Evolutionary conservation across 2,888 invertebrate species (phyloP).

Genomic region (Zootermopsis nevadensis): DNA sequence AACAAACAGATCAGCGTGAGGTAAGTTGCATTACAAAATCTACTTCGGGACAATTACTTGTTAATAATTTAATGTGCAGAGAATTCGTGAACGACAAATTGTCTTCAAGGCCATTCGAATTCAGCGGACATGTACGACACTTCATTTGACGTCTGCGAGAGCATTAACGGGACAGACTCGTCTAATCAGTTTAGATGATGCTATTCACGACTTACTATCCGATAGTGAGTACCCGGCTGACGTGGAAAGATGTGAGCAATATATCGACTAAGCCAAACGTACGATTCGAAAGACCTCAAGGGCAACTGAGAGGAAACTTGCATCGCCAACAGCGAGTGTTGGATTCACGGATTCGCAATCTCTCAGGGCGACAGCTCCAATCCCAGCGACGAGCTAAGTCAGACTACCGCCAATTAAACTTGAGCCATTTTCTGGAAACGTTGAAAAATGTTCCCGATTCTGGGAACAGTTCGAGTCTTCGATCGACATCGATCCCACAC

Average conservation of each 20-base stretch:
- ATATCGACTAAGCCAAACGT: not conserved
- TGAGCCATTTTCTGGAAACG: not conserved
- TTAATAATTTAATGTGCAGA: too few relatives aligned
- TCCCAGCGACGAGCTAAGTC: not conserved
- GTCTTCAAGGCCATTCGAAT: too few relatives aligned
- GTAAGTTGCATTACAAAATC: too few relatives aligned
- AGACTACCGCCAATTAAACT: not conserved
- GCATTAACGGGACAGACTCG: too few relatives aligned
- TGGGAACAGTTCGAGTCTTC: not conserved
- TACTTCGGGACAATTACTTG: too few relatives aligned
- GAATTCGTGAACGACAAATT: too few relatives aligned
- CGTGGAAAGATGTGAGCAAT: not conserved
- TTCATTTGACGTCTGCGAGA: too few relatives aligned
- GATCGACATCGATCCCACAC: not conserved
- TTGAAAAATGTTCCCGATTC: not conserved
- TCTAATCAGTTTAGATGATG: not conserved
- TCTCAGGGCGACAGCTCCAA: not conserved
- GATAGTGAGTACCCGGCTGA: not conserved
- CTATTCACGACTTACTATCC: not conserved
- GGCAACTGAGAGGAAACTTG: not conserved
- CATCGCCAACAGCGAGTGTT: not conserved
- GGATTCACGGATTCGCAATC: not conserved
- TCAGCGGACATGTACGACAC: too few relatives aligned
- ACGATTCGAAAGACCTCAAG: not conserved
- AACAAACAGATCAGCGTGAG: too few relatives aligned